Percentiles rank a stretch among this genome's conserved stretches.
Evolutionary conservation across 2,113 vertebrate species (phyloP).

Genomic region (Ahaetulla prasina): DNA sequence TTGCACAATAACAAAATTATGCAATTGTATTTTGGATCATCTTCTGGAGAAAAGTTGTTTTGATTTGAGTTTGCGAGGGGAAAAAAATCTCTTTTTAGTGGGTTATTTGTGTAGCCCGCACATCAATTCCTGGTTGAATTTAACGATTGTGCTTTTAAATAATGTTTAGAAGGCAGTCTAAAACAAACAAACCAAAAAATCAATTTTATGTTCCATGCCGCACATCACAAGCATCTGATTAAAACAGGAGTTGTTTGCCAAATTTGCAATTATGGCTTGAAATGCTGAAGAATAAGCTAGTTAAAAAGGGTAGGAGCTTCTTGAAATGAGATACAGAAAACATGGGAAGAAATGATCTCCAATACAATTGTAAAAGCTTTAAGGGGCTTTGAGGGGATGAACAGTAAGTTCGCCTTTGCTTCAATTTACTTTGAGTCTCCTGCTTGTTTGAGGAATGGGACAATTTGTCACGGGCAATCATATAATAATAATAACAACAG

Average conservation of each 20-base stretch:
- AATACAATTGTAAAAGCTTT: neutral
- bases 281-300: neutral
- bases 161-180: neutral
- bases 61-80: neutral
- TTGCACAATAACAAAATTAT: neutral
- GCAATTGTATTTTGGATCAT: neutral
- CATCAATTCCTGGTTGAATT: neutral
- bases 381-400: neutral
- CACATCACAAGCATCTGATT: neutral
- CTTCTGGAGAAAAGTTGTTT: neutral
- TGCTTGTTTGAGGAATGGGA: neutral
- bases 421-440: neutral
- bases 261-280: neutral
- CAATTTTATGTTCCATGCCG: neutral
- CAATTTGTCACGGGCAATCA: neutral
- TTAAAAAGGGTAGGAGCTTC: neutral
- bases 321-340: neutral
- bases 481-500: too few species aligned
- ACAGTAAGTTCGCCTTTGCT: neutral
- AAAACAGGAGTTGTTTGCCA: neutral
- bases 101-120: neutral
- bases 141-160: constrained; percentile 9
- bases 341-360: neutral
- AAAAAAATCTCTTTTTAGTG: neutral
- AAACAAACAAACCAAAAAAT: neutral